Conservation (phyloP, 2,888 invertebrate species). For the Leptopilina drosophilae region DNA sequence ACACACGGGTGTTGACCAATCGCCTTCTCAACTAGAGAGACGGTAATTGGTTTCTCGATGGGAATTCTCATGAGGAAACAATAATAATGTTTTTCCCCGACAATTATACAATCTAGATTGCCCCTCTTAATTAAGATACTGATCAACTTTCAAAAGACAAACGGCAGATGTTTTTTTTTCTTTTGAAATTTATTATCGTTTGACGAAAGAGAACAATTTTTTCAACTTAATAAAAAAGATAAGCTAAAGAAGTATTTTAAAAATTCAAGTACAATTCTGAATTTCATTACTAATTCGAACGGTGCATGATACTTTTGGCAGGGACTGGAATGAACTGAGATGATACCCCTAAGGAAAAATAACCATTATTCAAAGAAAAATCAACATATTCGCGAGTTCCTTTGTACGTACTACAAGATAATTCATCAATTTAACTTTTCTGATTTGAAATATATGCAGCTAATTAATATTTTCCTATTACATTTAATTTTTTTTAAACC, state of each 20-base stretch:
- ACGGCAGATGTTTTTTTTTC: slow-evolving; percentile 10
- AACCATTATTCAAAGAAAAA: too few species aligned
- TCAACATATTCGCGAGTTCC: too few species aligned
- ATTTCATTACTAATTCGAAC: too few species aligned
- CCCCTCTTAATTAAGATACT: slow-evolving; percentile 10
- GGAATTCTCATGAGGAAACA: slow-evolving; percentile 24
- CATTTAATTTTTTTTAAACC: too few species aligned
- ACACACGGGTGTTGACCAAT: slow-evolving; percentile 29
- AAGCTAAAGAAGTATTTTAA: not conserved
- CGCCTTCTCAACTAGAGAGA: not conserved
- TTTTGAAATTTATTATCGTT: not conserved
- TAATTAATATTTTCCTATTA: too few species aligned
- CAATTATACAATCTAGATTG: slow-evolving; percentile 20
- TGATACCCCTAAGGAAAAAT: too few species aligned
- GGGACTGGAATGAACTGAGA: too few species aligned
- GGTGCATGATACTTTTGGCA: too few species aligned
- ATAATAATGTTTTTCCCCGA: slow-evolving; percentile 18
- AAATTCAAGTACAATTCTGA: too few species aligned
- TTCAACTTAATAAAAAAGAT: not conserved
- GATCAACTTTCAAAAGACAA: not conserved
- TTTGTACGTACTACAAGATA: too few species aligned
- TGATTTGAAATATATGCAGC: too few species aligned
- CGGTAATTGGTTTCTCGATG: slow-evolving; percentile 32
- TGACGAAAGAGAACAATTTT: not conserved
- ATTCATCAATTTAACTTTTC: too few species aligned